Conservation (phyloP, 2,797 vertebrate species). For the Falco novaeseelandiae region DNA sequence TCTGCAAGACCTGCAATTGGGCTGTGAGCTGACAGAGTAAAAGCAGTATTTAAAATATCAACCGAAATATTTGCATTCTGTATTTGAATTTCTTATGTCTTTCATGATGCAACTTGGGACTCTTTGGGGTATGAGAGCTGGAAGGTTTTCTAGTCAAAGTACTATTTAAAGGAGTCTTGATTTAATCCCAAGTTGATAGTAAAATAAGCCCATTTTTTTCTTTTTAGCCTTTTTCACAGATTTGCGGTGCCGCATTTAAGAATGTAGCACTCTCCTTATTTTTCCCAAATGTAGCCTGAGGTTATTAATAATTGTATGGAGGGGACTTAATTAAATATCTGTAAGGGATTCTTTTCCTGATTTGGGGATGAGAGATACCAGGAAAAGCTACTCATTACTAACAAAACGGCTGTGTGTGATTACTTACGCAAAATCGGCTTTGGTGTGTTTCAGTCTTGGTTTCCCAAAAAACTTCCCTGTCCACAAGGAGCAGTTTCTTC, state of each 20-base stretch:
- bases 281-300: neutral
- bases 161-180: neutral
- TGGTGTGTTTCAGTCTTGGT: neutral
- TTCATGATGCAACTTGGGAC: neutral
- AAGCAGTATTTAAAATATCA: neutral
- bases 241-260: neutral
- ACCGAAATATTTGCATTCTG: neutral
- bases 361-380: neutral
- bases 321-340: neutral
- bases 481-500: neutral
- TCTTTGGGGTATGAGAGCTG: neutral
- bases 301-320: neutral
- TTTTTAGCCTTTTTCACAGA: neutral
- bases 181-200: neutral
- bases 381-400: conserved; percentile 25
- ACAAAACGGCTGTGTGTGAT: neutral
- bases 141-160: neutral
- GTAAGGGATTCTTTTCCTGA: neutral
- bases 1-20: neutral
- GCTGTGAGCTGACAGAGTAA: neutral
- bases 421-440: neutral
- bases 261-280: neutral
- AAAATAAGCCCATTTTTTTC: neutral
- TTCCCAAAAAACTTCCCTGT: neutral
- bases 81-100: conserved; percentile 2